These are phyloP conservation scores for Pitta sordida DNA, from an alignment of 2,113 vertebrate species.

Conservation along the genomic window DNA sequence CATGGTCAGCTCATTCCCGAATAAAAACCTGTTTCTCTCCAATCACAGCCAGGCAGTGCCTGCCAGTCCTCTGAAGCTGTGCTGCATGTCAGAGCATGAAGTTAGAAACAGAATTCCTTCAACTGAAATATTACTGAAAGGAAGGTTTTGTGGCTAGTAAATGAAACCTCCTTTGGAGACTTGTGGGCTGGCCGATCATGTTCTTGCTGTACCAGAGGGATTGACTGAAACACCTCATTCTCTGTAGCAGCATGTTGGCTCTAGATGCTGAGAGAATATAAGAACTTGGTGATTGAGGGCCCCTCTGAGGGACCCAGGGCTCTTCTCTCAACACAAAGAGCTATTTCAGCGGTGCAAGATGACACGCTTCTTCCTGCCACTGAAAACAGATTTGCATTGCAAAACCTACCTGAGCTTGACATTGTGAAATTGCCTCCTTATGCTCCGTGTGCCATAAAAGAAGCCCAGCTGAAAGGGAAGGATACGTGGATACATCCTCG, in stretches of 20 bases:
- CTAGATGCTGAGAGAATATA: not conserved
- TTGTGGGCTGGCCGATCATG: not conserved
- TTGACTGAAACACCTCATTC: slow-evolving; percentile 20
- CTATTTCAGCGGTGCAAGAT: slow-evolving; percentile 3
- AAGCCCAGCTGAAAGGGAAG: not conserved
- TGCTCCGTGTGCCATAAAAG: not conserved
- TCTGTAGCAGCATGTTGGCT: slow-evolving; percentile 4
- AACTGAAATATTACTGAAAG: not conserved
- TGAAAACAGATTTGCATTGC: slow-evolving; percentile 10
- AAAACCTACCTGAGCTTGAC: slow-evolving; percentile 30
- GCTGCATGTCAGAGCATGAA: not conserved
- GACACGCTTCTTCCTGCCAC: not conserved
- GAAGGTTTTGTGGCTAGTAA: not conserved
- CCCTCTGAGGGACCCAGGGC: not conserved
- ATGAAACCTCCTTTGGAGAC: not conserved
- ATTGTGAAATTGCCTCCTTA: not conserved
- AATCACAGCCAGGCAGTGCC: not conserved
- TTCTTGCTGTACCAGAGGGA: not conserved
- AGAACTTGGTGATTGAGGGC: slow-evolving; percentile 11
- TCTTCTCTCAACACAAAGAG: slow-evolving; percentile 17
- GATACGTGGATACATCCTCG: not conserved
- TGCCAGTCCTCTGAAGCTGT: not conserved
- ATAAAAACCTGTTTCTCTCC: not conserved
- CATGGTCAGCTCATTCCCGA: not conserved
- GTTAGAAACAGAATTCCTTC: not conserved